Conservation (phyloP, 2,113 vertebrate species). For the Rhodinocichla rosea region DNA sequence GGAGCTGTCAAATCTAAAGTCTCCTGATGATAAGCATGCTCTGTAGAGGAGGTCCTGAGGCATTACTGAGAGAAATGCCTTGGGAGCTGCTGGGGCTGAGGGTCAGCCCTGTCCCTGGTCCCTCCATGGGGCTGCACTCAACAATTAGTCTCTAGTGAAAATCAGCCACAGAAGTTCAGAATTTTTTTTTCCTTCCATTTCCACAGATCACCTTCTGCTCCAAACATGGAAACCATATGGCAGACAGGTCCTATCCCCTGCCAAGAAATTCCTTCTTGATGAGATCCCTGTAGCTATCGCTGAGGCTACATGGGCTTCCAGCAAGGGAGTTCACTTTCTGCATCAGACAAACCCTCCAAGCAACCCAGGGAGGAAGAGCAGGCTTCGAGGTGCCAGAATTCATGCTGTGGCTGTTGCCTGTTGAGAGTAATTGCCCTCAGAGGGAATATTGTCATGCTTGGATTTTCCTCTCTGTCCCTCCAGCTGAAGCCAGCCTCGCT, state of each 20-base stretch:
- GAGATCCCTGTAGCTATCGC: slow-evolving; percentile 60
- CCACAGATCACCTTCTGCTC: slow-evolving; percentile 66
- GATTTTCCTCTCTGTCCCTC: not conserved
- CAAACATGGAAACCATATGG: slow-evolving; percentile 68
- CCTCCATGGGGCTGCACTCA: not conserved
- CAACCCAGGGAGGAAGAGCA: slow-evolving; percentile 3
- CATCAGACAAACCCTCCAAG: not conserved
- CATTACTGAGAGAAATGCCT: not conserved
- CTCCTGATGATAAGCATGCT: not conserved
- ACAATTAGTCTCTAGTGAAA: slow-evolving; percentile 51
- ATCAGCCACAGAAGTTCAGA: slow-evolving; percentile 34
- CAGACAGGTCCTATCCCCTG: slow-evolving; percentile 64
- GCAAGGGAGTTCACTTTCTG: slow-evolving; percentile 41
- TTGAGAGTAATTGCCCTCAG: slow-evolving; percentile 40
- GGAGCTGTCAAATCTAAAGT: not conserved
- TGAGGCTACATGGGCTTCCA: slow-evolving; percentile 34
- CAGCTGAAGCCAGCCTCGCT: not conserved
- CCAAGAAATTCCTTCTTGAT: slow-evolving; percentile 70
- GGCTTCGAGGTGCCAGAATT: not conserved
- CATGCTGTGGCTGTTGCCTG: slow-evolving; percentile 29
- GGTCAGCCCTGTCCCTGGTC: not conserved
- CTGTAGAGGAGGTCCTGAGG: not conserved
- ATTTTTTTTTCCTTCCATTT: slow-evolving; percentile 17
- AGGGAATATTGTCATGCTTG: not conserved
- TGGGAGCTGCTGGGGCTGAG: not conserved